phyloP scores from a whole-genome alignment of 1,140 invertebrate species.

The Drosophila orena region DNA sequence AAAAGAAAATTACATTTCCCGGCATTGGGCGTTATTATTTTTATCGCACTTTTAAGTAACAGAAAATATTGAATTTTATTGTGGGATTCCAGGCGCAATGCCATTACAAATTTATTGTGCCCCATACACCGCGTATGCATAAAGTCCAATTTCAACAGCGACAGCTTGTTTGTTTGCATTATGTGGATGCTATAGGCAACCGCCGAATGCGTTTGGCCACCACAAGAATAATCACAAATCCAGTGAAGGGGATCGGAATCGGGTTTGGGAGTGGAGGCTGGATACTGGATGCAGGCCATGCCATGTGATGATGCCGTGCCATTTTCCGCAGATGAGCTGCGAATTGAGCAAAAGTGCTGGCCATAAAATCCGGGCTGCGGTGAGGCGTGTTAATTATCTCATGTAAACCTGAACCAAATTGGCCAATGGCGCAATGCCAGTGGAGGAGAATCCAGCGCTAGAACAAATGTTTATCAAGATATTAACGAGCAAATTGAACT shows the following conservation, averaged over 20 bases:
- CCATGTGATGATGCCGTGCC: conserved; percentile 17
- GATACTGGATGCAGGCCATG: conserved; percentile 2
- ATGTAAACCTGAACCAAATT: conserved; percentile 43
- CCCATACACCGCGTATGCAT: conserved; percentile 49
- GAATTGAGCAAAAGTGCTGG: conserved; percentile 53
- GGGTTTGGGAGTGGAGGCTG: neutral
- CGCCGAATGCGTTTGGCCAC: conserved; percentile 45
- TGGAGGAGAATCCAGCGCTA: conserved; percentile 14
- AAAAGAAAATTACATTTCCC: conserved; percentile 28
- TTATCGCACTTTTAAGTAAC: conserved; percentile 56
- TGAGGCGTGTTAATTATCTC: conserved; percentile 59
- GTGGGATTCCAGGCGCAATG: conserved; percentile 42
- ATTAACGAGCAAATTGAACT: conserved; percentile 74
- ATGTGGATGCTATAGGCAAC: conserved; percentile 15
- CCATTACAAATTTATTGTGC: conserved; percentile 63
- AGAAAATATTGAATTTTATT: conserved; percentile 55
- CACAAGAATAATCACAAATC: conserved; percentile 53
- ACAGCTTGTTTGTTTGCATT: conserved; percentile 52
- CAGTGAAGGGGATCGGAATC: neutral
- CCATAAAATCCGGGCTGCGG: conserved; percentile 48
- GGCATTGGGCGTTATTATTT: conserved; percentile 31
- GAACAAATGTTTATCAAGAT: conserved; percentile 59
- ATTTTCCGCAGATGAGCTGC: conserved; percentile 18
- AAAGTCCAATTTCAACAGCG: conserved; percentile 43
- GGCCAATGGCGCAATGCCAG: conserved; percentile 57